Evolutionary conservation across 2,797 vertebrate species (phyloP).

Genomic region (Sylvia borin): DNA sequence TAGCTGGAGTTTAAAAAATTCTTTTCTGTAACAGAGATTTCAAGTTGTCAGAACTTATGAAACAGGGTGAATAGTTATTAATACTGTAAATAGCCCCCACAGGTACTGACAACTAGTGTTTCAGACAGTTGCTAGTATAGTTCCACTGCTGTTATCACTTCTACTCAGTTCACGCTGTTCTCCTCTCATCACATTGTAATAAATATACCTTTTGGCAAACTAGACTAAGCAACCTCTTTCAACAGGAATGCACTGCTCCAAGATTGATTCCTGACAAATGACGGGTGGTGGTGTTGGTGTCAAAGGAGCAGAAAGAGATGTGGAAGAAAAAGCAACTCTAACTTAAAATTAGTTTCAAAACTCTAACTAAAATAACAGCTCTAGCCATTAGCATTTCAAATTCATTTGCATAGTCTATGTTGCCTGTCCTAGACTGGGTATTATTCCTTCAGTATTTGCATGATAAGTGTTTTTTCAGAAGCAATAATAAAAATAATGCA

Average conservation of each 20-base stretch:
- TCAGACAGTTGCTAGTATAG: neutral
- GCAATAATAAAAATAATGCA: neutral
- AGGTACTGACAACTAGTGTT: neutral
- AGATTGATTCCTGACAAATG: neutral
- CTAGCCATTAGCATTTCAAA: neutral
- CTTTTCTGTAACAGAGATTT: neutral
- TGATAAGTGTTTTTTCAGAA: neutral
- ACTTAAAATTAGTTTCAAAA: neutral
- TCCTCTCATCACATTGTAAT: neutral
- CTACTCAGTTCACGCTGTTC: neutral
- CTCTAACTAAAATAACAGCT: neutral
- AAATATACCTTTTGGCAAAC: neutral
- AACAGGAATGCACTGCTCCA: neutral
- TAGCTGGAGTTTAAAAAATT: neutral
- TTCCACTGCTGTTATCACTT: neutral
- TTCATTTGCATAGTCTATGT: neutral
- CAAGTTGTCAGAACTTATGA: neutral
- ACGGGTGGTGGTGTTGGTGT: accelerated
- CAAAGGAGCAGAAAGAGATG: neutral
- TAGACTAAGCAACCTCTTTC: neutral
- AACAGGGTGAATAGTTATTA: neutral
- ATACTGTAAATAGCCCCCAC: neutral
- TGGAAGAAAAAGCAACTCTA: neutral
- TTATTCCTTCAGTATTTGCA: neutral
- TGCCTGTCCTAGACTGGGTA: neutral